These are phyloP conservation scores for Hydropsyche betteni DNA, from an alignment of 2,888 invertebrate species.

Conservation along the genomic window DNA sequence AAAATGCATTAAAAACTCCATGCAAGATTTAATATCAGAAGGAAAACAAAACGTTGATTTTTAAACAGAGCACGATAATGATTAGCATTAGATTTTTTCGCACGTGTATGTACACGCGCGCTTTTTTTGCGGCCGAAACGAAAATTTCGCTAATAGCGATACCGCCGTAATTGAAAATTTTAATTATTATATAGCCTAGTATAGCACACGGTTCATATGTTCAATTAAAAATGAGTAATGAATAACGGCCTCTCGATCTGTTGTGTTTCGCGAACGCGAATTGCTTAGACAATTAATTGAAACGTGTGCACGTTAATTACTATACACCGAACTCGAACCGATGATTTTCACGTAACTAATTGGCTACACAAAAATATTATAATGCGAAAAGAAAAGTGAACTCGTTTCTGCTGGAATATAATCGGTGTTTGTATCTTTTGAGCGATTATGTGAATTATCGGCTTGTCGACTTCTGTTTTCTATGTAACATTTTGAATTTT, in stretches of 20 bases:
- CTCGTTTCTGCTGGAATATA: no score
- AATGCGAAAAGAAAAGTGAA: no score
- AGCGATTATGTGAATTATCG: no score
- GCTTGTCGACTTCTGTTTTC: no score
- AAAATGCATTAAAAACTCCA: no score
- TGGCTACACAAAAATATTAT: no score
- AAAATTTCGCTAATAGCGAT: slow-evolving; percentile 10
- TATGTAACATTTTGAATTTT: no score
- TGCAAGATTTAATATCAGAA: no score
- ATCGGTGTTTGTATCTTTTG: no score
- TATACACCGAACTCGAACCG: slow-evolving; percentile 18
- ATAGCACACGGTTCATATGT: slow-evolving; percentile 22
- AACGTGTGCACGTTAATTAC: slow-evolving; percentile 17
- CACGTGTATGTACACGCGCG: neutral
- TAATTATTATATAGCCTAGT: slow-evolving; percentile 16
- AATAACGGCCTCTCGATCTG: slow-evolving; percentile 26
- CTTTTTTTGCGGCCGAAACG: neutral
- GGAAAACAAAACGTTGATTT: no score
- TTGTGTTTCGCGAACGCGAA: slow-evolving; percentile 17
- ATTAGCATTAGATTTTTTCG: slow-evolving; percentile 8
- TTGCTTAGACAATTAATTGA: slow-evolving; percentile 29
- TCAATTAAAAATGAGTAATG: slow-evolving; percentile 33
- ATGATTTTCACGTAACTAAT: slow-evolving; percentile 10
- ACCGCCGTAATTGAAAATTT: slow-evolving; percentile 16
- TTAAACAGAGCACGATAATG: neutral